Base-by-base conservation (phyloP, 2,888 invertebrate genomes). In the Eucera pruinosa region DNA sequence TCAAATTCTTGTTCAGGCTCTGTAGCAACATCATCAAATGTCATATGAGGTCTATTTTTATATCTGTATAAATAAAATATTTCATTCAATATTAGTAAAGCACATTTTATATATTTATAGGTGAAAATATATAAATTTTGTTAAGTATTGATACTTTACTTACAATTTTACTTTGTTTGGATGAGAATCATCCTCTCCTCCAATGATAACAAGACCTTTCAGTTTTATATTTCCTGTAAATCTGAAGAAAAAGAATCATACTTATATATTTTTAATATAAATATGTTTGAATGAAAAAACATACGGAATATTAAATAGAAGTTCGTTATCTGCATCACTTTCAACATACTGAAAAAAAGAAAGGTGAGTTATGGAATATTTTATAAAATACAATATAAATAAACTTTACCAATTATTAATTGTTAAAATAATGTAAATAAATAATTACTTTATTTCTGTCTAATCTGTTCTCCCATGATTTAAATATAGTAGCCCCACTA, bases 151-250 rank as follows among this genome's bases (percentile, higher is more conserved):
- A 33, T 33, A 33, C 7, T 33, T 5, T 74, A 94, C 96, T 95
- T 93, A 99, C 97, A 99, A 90, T 94, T 96, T 95, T 93, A 99
- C 95, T 92, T 95, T 95, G 27, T 95, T 94, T 18, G 99, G 99
- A 93, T 98, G 97, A 23, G 95, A 94, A 78, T 96, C 95, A 81
- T 96, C 95, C 90, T 98, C 96, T 80, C 97, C 97, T n/a, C 99
- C 99, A 84, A 96, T 94, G 64, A 99, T 93, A 86, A 97, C 97
- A 48, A 99, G 95, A 11, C 99, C 99, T 93, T 98, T 98, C 60
- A 99, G 93, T 92, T 99, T 99, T 1, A 99, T 95, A 93, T 97
- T 97, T 39, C 98, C 98, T 43, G 98, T 97, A 91, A 99, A 99
- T 30, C 95, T 95, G 82, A 48, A 75, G 39, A 45, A 62, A 81